Conservation (phyloP, 2,797 vertebrate genomes). For the Podargus strigoides region DNA sequence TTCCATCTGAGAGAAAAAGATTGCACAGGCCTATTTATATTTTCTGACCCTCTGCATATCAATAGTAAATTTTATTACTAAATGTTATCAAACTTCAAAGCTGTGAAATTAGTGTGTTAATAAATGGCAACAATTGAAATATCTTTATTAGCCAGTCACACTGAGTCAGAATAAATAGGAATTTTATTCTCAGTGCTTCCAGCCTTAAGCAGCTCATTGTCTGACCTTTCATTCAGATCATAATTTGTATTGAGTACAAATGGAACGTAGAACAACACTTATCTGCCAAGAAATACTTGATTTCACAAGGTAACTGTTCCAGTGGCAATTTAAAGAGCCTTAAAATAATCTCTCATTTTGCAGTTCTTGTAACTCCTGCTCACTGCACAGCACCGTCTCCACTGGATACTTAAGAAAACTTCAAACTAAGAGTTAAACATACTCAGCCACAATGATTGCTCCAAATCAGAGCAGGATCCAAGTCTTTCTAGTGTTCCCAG, state of each 20-base stretch:
- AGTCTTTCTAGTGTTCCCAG: background rate
- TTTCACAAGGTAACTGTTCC: background rate
- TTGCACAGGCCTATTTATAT: background rate
- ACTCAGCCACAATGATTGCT: background rate
- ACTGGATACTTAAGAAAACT: background rate
- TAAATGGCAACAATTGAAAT: background rate
- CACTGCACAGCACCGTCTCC: background rate
- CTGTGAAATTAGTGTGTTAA: background rate
- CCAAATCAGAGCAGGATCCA: background rate
- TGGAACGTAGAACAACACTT: conserved; percentile 5
- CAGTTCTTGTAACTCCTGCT: background rate
- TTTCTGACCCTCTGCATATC: background rate
- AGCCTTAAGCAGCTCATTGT: background rate
- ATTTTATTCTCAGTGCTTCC: background rate
- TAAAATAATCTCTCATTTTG: background rate
- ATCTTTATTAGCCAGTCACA: background rate
- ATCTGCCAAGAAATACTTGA: background rate
- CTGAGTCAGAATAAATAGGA: background rate
- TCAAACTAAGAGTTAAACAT: background rate
- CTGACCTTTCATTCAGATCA: background rate
- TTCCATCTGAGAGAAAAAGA: background rate
- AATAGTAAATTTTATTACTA: background rate
- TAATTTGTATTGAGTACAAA: background rate
- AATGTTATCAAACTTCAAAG: background rate
- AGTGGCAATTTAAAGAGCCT: background rate